Evolutionary conservation across 2,888 invertebrate genomes (phyloP), one percentile per base, ranked within the genome.

Genomic region (Galerucella nymphaeae): DNA sequence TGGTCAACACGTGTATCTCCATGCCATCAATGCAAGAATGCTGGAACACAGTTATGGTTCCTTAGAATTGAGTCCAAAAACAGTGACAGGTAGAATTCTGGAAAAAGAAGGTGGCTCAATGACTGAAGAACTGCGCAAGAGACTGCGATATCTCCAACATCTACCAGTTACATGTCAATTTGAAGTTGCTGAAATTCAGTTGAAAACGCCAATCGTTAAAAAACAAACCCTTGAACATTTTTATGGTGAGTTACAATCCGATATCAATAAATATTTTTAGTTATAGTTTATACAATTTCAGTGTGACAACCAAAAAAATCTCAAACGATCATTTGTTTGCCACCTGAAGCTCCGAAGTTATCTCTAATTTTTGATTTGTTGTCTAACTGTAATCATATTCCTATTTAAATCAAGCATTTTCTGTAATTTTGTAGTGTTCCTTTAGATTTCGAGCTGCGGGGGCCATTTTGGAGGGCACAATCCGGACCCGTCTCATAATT

Each of bases 1-100:
- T 86, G 98, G 98, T 0, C 97, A 97, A 85, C 95, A 96, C 85
- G 91, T 98, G 69, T 99, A 95, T 86, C 88, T 98, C 75, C 95
- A 97, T 86, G 93, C 95, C 14, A 87, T 98, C 81, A 98, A 98
- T 85, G 93, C 95, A 10, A 93, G 94, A 74, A 94, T 98, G 91
- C 86, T 99, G 80, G 94, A 95, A 82, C 91, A 92, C 71, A 93
- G 95, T 71, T 97, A 96, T 88, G 96, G 96, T 9, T 90, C 91
- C 9, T 87, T 98, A 72, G 93, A 94, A 71, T 88, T 91, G 69
- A 93, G 94, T 68, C 98, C 98, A 57, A 89, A 87, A 20, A 82
- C 89, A 2, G 90, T 98, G 67, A 89, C 88, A 2, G 97, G 95
- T 0, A 91, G 90, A 68, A 93, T 98, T 59, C 85, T 98, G n/a